Evolutionary conservation across 2,113 vertebrate species (phyloP).

Genomic region (Cynoglossus semilaevis): DNA sequence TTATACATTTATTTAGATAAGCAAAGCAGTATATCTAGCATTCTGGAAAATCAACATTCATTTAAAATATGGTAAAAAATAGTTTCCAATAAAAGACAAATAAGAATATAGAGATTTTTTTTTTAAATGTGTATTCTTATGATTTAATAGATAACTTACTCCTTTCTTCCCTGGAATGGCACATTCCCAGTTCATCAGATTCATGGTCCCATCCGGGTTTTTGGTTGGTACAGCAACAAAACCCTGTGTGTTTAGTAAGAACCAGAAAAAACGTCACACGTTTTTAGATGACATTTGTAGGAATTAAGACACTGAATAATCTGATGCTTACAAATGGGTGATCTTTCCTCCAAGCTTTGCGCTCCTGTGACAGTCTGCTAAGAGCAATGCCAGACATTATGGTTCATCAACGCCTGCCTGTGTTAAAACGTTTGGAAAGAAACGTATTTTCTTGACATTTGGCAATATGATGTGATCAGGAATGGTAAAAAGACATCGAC

Average conservation of each 20-base stretch:
- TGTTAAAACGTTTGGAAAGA: constrained; percentile 45
- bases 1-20: too few relatives aligned
- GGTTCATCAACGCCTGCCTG: constrained; percentile 74
- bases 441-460: constrained; percentile 1
- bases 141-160: constrained; percentile 70
- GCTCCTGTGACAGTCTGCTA: constrained; percentile 97
- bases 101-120: too few relatives aligned
- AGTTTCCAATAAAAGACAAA: too few relatives aligned
- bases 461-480: background rate
- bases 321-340: constrained; percentile 92
- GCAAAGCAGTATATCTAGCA: too few relatives aligned
- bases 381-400: constrained; percentile 97
- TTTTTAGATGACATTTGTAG: background rate
- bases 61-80: too few relatives aligned
- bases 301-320: background rate
- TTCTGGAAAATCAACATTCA: too few relatives aligned
- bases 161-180: constrained; percentile 98
- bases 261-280: background rate
- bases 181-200: constrained; percentile 99
- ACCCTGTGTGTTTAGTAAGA: constrained; percentile 72
- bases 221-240: constrained; percentile 98
- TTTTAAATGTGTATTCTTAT: too few relatives aligned
- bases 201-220: constrained; percentile 98
- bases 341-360: constrained; percentile 99
- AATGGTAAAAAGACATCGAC: too few relatives aligned